These are phyloP conservation scores for Lophotis ruficrista DNA, from an alignment of 2,113 vertebrate genomes.

Conservation along the genomic window DNA sequence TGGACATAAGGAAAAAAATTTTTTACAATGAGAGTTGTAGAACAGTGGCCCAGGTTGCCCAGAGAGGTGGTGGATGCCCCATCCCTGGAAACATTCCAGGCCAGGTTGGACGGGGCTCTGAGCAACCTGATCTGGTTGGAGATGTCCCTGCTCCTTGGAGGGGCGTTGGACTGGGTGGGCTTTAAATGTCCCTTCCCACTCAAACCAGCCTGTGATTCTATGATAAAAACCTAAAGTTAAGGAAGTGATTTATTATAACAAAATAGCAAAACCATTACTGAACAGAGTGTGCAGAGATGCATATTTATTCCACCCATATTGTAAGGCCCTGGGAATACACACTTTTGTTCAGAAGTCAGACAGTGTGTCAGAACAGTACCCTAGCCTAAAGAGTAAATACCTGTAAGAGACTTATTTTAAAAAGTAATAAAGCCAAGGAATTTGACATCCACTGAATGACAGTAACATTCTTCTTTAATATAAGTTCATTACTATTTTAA, in stretches of 20 bases:
- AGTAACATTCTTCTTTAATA: neutral
- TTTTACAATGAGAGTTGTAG: too few species aligned
- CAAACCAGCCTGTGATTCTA: too few species aligned
- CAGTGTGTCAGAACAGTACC: neutral
- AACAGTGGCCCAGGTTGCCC: too few species aligned
- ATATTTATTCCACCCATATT: neutral
- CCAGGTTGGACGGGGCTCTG: too few species aligned
- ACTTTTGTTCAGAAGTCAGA: neutral
- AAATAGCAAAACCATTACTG: neutral
- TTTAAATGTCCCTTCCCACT: too few species aligned
- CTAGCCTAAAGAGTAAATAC: neutral
- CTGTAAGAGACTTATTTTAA: neutral
- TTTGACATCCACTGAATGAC: neutral
- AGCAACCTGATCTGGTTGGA: too few species aligned
- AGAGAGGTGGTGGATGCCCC: too few species aligned
- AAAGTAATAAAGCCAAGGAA: neutral
- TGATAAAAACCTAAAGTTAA: too few species aligned
- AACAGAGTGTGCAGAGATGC: neutral
- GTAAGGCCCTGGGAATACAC: neutral
- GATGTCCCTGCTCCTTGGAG: too few species aligned
- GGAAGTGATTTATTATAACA: neutral
- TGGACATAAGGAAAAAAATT: too few species aligned
- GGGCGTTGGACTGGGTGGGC: too few species aligned
- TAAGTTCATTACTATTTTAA: neutral
- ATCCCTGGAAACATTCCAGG: too few species aligned